These are phyloP conservation scores for Alethe diademata DNA, from an alignment of 2,113 vertebrate genomes.

Conservation along the genomic window DNA sequence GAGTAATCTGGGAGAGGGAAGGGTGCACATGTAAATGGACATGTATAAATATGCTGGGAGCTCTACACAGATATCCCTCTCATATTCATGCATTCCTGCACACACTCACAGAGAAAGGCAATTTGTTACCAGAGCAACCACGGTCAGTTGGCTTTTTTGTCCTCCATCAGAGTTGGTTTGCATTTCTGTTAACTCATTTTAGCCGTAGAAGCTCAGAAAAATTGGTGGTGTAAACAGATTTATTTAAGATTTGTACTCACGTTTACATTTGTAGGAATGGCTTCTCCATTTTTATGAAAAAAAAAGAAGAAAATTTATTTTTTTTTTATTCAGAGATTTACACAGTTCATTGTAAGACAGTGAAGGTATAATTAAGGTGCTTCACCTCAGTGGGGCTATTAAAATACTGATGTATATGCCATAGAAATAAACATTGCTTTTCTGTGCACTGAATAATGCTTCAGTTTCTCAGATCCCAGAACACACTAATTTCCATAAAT, in stretches of 20 bases:
- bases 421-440: background rate
- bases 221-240: background rate
- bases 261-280: background rate
- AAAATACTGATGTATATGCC: background rate
- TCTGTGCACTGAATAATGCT: background rate
- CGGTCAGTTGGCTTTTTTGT: constrained; percentile 39
- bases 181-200: constrained; percentile 27
- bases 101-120: constrained; percentile 4
- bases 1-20: background rate
- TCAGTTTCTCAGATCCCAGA: background rate
- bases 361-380: background rate
- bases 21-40: background rate
- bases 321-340: background rate
- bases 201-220: background rate
- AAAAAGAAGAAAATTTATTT: background rate
- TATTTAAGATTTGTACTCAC: background rate
- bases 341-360: background rate
- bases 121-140: constrained; percentile 66
- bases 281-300: background rate
- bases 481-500: constrained; percentile 27
- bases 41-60: background rate
- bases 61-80: background rate
- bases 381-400: background rate
- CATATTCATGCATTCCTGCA: constrained; percentile 25
- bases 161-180: background rate